Evolutionary conservation across 2,888 invertebrate species (phyloP), one percentile per base, ranked within the genome.

Genomic region (Bugulina stolonifera): DNA sequence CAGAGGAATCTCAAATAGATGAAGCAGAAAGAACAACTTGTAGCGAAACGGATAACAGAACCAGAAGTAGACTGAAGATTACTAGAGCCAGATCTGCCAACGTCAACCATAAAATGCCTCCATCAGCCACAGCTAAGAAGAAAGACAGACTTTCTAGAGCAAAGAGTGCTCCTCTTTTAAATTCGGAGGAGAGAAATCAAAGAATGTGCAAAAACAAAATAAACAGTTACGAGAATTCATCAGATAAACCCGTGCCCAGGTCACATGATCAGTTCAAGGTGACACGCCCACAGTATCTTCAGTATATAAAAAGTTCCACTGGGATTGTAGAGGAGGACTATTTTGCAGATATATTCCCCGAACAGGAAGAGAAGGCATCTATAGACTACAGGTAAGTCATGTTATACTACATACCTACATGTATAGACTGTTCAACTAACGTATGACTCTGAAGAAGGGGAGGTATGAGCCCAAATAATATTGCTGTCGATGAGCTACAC

Each of bases 311-410:
- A 34, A 64, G 64, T 64, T 64, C 64, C 2, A 64, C 64, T 27
- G 64, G 64, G 32, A 32, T 64, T 29, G 64, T 64, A 5, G 64
- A 64, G 34, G 64, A 64, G 64, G 64, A 64, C n/a, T 64, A 64
- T n/a, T 64, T 64, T n/a, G 64, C 64, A 25, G 64, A 64, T 27
- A 27, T 64, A 32, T 64, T 64, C 32, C 64, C 64, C 27, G 32
- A 64, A 27, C 32, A 64, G 32, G 64, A 25, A 32, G 64, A 64
- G 32, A 32, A 64, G 32, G 29, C 29, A 43, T 10, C 43, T 43
- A 43, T 43, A 43, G 43, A 43, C 43, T 43, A 43, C 43, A 43
- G 43, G 43, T 43, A 18, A 43, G 43, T 18, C n/a, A n/a, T n/a
- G n/a, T n/a, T n/a, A n/a, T n/a, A n/a, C n/a, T n/a, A n/a, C n/a